Base-by-base conservation (phyloP, 2,797 vertebrate species). In the Chelon auratus region DNA sequence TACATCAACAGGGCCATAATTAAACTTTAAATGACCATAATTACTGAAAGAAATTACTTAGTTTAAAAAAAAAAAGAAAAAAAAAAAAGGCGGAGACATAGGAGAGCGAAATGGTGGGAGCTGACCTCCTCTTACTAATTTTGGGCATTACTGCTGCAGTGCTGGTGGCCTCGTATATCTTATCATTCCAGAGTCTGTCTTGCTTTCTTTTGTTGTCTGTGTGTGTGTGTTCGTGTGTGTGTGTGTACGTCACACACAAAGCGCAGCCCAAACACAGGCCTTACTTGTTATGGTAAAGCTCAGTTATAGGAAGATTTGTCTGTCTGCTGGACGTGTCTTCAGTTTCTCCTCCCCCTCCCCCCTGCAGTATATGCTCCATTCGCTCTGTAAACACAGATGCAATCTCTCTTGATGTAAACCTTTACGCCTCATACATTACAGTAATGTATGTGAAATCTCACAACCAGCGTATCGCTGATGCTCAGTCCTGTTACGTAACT, bases 121-220 rank as follows among this genome's bases (percentile, higher is more conserved):
- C 48, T 64, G 54, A 79, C 55, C 51, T 78, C 36, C 67, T 80
- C 59, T 84, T 75, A 86, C 89, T 88, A 75, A 82, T 80, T 92
- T 91, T 90, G 90, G 90, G 76, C 87, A 85, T 92, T 80, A 58
- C 55, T 73, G 62, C 84, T 73, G 71, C 68, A 3, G 77, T 54
- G 54, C 72, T 37, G 42, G 60, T 76, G 22, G 71, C 64, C 75
- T 78, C 62, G 39, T 89, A 56, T 67, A 81, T 89, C 71, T 89
- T 82, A 81, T 88, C 76, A 69, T 76, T 81, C 72, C 83, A 70
- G 30, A 77, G 59, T 56, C 54, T 59, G 57, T 68, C 75, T 80
- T 43, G 8, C 43, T 74, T 72, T 70, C 54, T 62, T 40, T 61
- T 71, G 36, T 61, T 71, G 36, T 76, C 4, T 48, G 11, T 26